A percentile compares a stretch with the other conserved stretches of the same genome.
These are phyloP conservation scores for Linurgus olivaceus DNA, from an alignment of 2,797 vertebrate species.

Conservation along the genomic window DNA sequence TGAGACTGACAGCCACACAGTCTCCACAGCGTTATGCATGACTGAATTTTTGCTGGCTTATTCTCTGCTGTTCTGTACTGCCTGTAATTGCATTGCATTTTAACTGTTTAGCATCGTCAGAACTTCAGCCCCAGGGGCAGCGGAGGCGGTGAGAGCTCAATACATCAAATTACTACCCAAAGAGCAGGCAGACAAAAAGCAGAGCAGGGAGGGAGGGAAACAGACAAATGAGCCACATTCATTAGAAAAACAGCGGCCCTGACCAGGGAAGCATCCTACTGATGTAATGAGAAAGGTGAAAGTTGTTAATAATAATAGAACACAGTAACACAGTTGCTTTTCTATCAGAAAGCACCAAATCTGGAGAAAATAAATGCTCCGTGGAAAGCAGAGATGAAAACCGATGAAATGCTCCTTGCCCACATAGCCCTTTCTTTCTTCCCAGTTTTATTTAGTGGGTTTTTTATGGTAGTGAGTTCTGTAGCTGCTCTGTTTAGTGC, in stretches of 20 bases:
- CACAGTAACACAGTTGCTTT: neutral
- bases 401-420: neutral
- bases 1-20: neutral
- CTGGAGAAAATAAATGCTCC: neutral
- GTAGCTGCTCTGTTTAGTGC: neutral
- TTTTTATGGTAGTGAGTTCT: neutral
- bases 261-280: neutral
- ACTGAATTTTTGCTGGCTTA: constrained; percentile 4
- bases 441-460: neutral
- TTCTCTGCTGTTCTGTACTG: constrained; percentile 3
- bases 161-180: constrained; percentile 41
- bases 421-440: neutral
- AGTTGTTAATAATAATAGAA: constrained; percentile 13
- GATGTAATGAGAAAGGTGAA: constrained; percentile 27
- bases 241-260: neutral
- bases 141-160: constrained; percentile 22
- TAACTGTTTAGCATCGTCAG: constrained; percentile 39
- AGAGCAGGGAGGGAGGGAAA: neutral
- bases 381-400: neutral
- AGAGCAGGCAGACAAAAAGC: constrained; percentile 20
- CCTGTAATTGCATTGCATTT: constrained; percentile 51
- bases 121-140: constrained; percentile 12
- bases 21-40: neutral
- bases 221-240: neutral
- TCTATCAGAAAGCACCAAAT: neutral